Evolutionary conservation across 2,113 vertebrate genomes (phyloP).

Genomic region (Meles meles): DNA sequence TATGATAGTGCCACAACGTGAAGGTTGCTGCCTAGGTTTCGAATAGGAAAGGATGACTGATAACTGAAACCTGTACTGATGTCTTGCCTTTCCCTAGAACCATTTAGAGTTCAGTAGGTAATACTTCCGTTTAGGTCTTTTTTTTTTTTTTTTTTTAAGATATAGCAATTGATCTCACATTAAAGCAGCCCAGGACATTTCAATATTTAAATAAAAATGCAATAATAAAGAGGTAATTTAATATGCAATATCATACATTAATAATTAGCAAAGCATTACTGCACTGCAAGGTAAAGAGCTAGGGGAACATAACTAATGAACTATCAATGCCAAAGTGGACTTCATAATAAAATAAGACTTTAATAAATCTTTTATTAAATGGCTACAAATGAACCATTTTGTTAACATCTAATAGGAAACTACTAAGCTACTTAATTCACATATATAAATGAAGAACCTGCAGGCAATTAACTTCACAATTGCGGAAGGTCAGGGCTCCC

Average conservation of each 20-base stretch:
- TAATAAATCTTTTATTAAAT: slow-evolving; percentile 75
- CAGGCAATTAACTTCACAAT: slow-evolving; percentile 36
- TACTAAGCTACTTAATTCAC: slow-evolving; percentile 51
- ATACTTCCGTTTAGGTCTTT: neutral
- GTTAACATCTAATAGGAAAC: slow-evolving; percentile 56
- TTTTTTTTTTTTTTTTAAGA: neutral
- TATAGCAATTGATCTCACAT: slow-evolving; percentile 18
- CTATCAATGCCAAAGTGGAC: slow-evolving; percentile 40
- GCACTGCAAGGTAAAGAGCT: slow-evolving; percentile 62
- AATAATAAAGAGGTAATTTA: slow-evolving; percentile 70
- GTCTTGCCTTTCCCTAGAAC: neutral
- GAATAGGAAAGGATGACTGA: neutral
- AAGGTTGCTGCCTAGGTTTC: neutral
- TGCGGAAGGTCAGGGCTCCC: slow-evolving; percentile 14
- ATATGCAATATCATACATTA: slow-evolving; percentile 69
- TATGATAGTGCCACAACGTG: fast-evolving
- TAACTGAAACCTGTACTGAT: neutral
- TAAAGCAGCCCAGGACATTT: slow-evolving; percentile 36
- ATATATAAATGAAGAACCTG: slow-evolving; percentile 13
- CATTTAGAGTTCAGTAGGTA: neutral
- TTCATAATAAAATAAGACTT: slow-evolving; percentile 54
- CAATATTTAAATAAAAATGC: slow-evolving; percentile 68
- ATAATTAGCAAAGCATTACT: slow-evolving; percentile 67
- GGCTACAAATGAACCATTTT: slow-evolving; percentile 40
- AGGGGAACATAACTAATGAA: slow-evolving; percentile 63